Evolutionary conservation across 2,888 invertebrate genomes (phyloP).

Genomic region (Melanargia galathea): DNA sequence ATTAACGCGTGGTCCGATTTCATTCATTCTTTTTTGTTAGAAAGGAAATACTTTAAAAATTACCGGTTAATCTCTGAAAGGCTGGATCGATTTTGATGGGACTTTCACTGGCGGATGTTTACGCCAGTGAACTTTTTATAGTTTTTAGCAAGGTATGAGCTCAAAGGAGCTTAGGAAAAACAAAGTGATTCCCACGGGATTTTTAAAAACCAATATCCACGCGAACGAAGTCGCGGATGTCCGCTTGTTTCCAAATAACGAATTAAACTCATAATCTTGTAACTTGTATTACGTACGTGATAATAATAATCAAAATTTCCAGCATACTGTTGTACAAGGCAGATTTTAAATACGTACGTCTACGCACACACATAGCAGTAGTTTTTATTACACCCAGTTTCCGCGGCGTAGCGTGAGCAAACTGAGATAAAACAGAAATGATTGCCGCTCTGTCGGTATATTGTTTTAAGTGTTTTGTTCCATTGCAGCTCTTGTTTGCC

Average conservation of each 20-base stretch:
- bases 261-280: neutral
- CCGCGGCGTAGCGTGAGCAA: conserved; percentile 75
- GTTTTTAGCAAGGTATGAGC: too few species aligned
- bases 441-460: conserved; percentile 78
- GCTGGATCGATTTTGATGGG: too few species aligned
- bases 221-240: neutral
- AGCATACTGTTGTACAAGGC: neutral
- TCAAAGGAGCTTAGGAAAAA: too few species aligned
- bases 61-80: too few species aligned
- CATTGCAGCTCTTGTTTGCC: conserved; percentile 63
- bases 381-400: conserved; percentile 77
- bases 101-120: too few species aligned
- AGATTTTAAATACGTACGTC: conserved; percentile 19
- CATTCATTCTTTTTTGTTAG: too few species aligned
- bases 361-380: conserved; percentile 60
- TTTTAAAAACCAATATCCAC: too few species aligned
- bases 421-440: conserved; percentile 80
- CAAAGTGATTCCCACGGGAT: too few species aligned
- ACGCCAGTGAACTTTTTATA: too few species aligned
- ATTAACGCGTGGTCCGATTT: too few species aligned
- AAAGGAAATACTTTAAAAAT: too few species aligned
- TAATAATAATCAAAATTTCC: neutral
- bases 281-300: neutral
- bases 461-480: conserved; percentile 77
- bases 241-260: neutral